A percentile compares a stretch with the other conserved stretches of the same genome.
Conservation (phyloP, 2,888 invertebrate species). For the Arrhopalites spinosus region DNA sequence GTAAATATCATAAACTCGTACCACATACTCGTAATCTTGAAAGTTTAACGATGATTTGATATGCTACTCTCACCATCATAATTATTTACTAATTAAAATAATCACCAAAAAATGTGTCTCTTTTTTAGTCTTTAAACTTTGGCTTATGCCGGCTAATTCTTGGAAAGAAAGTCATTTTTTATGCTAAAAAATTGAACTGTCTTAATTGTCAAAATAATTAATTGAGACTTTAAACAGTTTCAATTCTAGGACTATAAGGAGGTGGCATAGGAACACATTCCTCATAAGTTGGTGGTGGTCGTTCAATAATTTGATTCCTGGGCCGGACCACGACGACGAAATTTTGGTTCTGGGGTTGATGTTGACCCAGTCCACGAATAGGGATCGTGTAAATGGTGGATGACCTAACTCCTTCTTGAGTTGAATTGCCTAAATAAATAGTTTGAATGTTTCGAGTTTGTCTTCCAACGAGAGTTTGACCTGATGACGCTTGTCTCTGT, state of each 20-base stretch:
- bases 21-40: slow-evolving; percentile 9
- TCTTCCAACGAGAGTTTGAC: neutral
- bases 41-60: slow-evolving; percentile 12
- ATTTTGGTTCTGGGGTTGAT: neutral
- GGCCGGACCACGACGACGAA: slow-evolving; percentile 17
- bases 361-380: neutral
- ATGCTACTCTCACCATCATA: neutral
- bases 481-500: neutral
- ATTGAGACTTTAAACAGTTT: neutral
- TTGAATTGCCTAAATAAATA: slow-evolving; percentile 24
- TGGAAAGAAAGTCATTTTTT: neutral
- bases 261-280: neutral
- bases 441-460: slow-evolving; percentile 1
- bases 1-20: neutral
- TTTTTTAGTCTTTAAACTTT: neutral
- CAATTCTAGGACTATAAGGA: no score
- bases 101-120: neutral
- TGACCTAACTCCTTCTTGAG: slow-evolving; percentile 6
- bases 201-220: no score
- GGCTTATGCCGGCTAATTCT: slow-evolving; percentile 18
- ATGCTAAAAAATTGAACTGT: neutral
- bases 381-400: slow-evolving; percentile 35
- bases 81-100: neutral
- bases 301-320: neutral
- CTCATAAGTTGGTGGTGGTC: slow-evolving; percentile 2